Percentiles rank a stretch among this genome's conserved stretches.
phyloP scores from a whole-genome alignment of 2,888 invertebrate species.

The Folsomia candida region DNA sequence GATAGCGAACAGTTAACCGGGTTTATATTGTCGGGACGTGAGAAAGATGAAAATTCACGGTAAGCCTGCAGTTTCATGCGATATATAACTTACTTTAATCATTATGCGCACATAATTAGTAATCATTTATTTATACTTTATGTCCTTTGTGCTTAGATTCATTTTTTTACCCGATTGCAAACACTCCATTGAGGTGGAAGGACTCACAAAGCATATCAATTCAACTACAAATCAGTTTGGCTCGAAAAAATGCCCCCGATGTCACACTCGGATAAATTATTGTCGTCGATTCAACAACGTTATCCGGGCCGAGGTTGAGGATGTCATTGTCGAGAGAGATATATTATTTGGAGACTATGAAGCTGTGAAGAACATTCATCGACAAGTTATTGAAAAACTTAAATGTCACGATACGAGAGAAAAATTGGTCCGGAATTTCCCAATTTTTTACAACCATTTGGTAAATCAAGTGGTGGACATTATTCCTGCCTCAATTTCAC shows the following conservation, averaged over 20 bases:
- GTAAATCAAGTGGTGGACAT: too few relatives aligned
- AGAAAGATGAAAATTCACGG: slow-evolving; percentile 35
- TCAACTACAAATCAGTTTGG: slow-evolving; percentile 20
- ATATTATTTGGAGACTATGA: slow-evolving; percentile 49
- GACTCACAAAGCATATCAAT: slow-evolving; percentile 52
- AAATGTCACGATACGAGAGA: too few relatives aligned
- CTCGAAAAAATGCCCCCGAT: slow-evolving; percentile 22
- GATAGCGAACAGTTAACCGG: slow-evolving; percentile 52
- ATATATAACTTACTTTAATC: not conserved
- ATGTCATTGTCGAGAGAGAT: slow-evolving; percentile 37
- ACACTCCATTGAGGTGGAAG: slow-evolving; percentile 54
- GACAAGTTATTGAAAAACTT: too few relatives aligned
- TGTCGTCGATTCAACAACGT: slow-evolving; percentile 26
- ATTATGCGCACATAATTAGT: not conserved
- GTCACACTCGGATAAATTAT: slow-evolving; percentile 23
- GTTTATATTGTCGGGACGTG: slow-evolving; percentile 22
- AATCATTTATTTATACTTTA: too few relatives aligned
- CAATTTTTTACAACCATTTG: too few relatives aligned
- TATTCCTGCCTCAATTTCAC: not conserved
- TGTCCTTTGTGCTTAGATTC: too few relatives aligned
- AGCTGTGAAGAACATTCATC: not conserved
- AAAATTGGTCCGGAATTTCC: too few relatives aligned
- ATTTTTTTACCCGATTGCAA: slow-evolving; percentile 52
- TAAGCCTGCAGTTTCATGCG: too few relatives aligned
- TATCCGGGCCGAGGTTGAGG: slow-evolving; percentile 33